A percentile compares a stretch with the other conserved stretches of the same genome.
Evolutionary conservation across 2,888 invertebrate genomes (phyloP).

Genomic region (Peribatodes rhomboidaria): DNA sequence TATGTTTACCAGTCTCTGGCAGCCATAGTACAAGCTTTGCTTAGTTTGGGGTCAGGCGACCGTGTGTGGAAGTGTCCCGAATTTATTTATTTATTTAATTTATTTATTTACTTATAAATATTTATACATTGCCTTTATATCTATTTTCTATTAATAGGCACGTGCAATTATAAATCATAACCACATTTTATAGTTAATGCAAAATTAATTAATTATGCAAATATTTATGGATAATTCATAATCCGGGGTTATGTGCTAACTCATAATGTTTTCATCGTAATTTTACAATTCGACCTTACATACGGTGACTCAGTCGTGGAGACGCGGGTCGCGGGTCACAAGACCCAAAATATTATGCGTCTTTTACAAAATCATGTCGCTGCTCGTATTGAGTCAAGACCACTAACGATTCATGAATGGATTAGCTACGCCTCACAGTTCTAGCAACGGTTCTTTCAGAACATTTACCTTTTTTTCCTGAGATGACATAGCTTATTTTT

Average conservation of each 20-base stretch:
- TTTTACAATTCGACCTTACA: slow-evolving; percentile 40
- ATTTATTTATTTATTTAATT: too few species aligned
- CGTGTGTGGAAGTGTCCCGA: too few species aligned
- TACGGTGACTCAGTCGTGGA: slow-evolving; percentile 34
- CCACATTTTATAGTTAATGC: neutral
- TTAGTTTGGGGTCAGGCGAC: too few species aligned
- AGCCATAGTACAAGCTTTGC: too few species aligned
- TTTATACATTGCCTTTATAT: neutral
- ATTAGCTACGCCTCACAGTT: neutral
- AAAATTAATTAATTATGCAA: slow-evolving; percentile 7
- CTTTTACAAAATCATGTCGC: slow-evolving; percentile 32
- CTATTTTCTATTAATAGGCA: neutral
- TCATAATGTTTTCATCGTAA: slow-evolving; percentile 34
- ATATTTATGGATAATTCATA: slow-evolving; percentile 20
- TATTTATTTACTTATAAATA: too few species aligned
- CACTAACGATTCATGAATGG: slow-evolving; percentile 19
- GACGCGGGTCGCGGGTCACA: slow-evolving; percentile 43
- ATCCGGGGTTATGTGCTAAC: slow-evolving; percentile 28
- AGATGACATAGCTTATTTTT: too few species aligned
- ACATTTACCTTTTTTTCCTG: neutral
- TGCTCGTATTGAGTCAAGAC: slow-evolving; percentile 38
- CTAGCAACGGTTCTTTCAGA: neutral
- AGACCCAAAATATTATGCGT: slow-evolving; percentile 43
- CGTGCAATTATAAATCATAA: neutral
- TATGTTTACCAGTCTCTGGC: too few species aligned